Percentiles rank a stretch among this genome's conserved stretches.
These are phyloP conservation scores for Lordiphosa stackelbergi DNA, from an alignment of 1,140 invertebrate genomes.

Conservation along the genomic window DNA sequence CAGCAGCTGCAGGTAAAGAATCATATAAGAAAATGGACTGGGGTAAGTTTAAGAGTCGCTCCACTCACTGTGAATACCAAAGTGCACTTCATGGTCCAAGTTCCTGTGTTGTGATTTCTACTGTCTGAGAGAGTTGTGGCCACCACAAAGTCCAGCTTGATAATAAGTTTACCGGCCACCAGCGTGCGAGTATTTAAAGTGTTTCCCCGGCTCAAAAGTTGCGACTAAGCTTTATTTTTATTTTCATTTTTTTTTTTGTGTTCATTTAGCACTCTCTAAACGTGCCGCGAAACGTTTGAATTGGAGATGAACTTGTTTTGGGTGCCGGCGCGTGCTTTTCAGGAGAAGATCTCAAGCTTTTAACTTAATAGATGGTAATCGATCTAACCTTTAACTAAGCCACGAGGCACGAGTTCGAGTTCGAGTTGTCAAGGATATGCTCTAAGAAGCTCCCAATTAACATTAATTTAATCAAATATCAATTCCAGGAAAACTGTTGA, in stretches of 20 bases:
- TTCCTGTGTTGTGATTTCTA: constrained; percentile 16
- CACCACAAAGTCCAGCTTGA: constrained; percentile 57
- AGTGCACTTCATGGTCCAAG: constrained; percentile 54
- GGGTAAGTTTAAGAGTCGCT: background rate
- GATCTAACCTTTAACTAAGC: constrained; percentile 30
- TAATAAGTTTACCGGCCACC: constrained; percentile 54
- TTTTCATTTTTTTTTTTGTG: constrained; percentile 1
- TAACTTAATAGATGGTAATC: constrained; percentile 48
- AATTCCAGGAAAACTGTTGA: constrained; percentile 21
- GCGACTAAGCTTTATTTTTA: constrained; percentile 48
- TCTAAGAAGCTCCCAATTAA: constrained; percentile 17
- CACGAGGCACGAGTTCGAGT: background rate
- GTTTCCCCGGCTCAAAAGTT: constrained; percentile 37
- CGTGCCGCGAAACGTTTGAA: constrained; percentile 15
- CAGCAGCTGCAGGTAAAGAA: constrained; percentile 17
- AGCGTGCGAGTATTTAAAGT: constrained; percentile 56
- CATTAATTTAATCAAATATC: constrained; percentile 37
- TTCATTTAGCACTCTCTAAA: constrained; percentile 54
- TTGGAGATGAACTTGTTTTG: constrained; percentile 22
- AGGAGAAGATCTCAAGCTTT: constrained; percentile 14
- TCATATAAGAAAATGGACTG: background rate
- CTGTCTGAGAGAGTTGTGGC: constrained; percentile 30
- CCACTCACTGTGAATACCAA: constrained; percentile 63
- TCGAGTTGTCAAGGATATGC: constrained; percentile 38
- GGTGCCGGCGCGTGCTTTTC: constrained; percentile 35